Base-by-base conservation (phyloP, 2,797 vertebrate genomes). In the Odontamblyopus rebecca region DNA sequence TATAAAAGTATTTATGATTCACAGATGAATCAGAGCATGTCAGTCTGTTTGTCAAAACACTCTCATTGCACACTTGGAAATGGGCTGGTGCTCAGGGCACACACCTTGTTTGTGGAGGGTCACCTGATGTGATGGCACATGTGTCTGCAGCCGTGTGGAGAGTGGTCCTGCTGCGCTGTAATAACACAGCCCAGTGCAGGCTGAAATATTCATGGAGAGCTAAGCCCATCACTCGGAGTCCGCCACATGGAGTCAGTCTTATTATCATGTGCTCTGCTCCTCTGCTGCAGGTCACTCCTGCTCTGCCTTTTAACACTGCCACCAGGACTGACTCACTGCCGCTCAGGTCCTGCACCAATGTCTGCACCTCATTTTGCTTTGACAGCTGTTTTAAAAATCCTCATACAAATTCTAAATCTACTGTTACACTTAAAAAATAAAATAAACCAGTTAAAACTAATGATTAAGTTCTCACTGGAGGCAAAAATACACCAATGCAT, bases 131-230 rank as follows among this genome's bases (percentile, higher is more conserved):
- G 86, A 86, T 76, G 77, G 85, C 87, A 86, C 88, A 89, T 84
- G 83, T 86, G 85, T 87, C 84, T 72, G 69, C 78, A 83, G 86
- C 80, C 88, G 85, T 86, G 90, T 86, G 89, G 90, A 75, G 89
- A 88, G 83, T 75, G 78, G 80, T 87, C 88, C 87, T 80, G 81
- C 86, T 84, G 84, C 86, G 91, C 88, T 85, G 85, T 92, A 90
- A 93, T 92, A 93, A 91, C 90, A 91, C 89, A 92, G 86, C 89
- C 90, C 89, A 79, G 74, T 89, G 89, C 81, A 76, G 84, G 76
- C 87, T 93, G 91, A 93, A 92, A 93, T 92, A 92, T 92, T 93
- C 89, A 93, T 92, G 79, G 89, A 76, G 83, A 91, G 86, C 89
- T 92, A 92, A 91, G 86, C 84, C 85, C 80, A 81, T 86, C 86